phyloP scores from a whole-genome alignment of 2,113 vertebrate species.

The Rattus rattus region DNA sequence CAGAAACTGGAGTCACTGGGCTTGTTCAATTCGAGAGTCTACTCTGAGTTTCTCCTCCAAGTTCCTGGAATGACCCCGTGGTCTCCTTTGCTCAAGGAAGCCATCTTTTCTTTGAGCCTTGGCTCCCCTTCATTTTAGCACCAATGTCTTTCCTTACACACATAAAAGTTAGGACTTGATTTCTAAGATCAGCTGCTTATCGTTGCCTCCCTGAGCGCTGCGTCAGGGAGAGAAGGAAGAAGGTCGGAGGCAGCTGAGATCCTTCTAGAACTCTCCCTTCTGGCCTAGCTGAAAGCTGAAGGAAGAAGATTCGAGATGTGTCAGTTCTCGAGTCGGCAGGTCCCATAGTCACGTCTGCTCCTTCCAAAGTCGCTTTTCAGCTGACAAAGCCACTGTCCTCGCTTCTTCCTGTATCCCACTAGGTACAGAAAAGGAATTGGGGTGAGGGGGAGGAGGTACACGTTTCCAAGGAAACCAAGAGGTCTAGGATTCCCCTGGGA shows the following conservation, averaged over 20 bases:
- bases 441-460: constrained; percentile 72
- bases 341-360: background rate
- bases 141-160: constrained; percentile 70
- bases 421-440: constrained; percentile 64
- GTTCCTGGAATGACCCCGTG: background rate
- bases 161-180: constrained; percentile 48
- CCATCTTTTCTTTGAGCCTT: constrained; percentile 29
- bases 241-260: constrained; percentile 50
- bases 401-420: constrained; percentile 64
- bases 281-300: constrained; percentile 38
- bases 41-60: constrained; percentile 10
- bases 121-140: constrained; percentile 68
- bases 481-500: constrained; percentile 28
- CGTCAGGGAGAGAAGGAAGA: constrained; percentile 52
- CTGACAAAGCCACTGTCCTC: constrained; percentile 54
- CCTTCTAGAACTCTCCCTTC: constrained; percentile 26
- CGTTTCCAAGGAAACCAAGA: constrained; percentile 69
- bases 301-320: constrained; percentile 53
- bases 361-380: constrained; percentile 47
- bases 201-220: constrained; percentile 46
- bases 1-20: background rate
- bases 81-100: constrained; percentile 51
- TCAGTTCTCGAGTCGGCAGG: background rate
- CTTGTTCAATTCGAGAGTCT: constrained; percentile 1
- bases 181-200: constrained; percentile 20